These are phyloP conservation scores for Lamprotornis superbus DNA, from an alignment of 2,113 vertebrate species.

Conservation along the genomic window DNA sequence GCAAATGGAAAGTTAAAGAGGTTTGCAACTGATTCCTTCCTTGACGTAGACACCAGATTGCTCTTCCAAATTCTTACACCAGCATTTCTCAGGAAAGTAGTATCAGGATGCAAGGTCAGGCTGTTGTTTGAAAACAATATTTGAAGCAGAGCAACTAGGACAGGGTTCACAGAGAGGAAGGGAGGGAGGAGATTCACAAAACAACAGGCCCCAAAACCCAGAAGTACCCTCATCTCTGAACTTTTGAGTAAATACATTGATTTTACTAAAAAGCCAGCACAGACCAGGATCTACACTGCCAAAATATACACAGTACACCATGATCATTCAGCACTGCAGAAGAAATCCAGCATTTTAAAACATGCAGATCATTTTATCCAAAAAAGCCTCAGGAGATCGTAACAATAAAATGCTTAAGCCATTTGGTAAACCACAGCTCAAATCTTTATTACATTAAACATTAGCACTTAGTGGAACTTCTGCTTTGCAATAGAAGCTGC, in stretches of 20 bases:
- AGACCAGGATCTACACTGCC: neutral
- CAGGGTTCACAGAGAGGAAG: neutral
- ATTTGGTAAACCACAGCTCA: neutral
- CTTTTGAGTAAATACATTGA: accelerated
- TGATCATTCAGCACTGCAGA: neutral
- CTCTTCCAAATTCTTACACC: neutral
- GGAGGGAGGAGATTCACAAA: neutral
- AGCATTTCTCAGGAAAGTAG: neutral
- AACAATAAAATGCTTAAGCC: constrained; percentile 2
- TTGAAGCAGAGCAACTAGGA: neutral
- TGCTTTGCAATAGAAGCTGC: neutral
- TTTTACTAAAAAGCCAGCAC: neutral
- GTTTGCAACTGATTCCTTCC: neutral
- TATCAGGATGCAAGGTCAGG: neutral
- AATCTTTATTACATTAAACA: neutral
- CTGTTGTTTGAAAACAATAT: neutral
- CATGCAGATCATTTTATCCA: neutral
- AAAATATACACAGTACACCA: neutral
- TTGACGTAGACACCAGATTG: neutral
- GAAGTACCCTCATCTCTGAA: neutral
- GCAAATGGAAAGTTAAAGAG: neutral
- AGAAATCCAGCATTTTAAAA: neutral
- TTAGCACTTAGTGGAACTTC: neutral
- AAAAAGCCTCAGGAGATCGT: neutral
- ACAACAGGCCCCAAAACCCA: neutral